Conservation (phyloP, 2,888 invertebrate genomes). For the Lordiphosa andalusiaca region DNA sequence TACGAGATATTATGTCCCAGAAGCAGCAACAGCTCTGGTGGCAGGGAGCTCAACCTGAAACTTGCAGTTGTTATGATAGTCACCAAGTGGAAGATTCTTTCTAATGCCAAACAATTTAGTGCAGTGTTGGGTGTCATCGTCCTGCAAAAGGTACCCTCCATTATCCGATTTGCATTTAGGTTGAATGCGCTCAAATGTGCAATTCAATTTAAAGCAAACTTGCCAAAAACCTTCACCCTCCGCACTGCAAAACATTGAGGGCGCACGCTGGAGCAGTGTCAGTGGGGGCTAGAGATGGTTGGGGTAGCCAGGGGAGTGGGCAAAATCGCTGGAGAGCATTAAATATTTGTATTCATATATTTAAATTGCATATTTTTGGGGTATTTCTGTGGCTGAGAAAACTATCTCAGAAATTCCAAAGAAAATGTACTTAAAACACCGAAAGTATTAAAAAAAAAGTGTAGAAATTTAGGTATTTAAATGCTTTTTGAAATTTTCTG, state of each 20-base stretch:
- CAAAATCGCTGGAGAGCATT: too few species aligned
- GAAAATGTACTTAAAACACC: too few species aligned
- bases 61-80: slow-evolving; percentile 70
- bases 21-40: slow-evolving; percentile 20
- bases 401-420: too few species aligned
- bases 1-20: slow-evolving; percentile 23
- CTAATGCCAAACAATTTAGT: slow-evolving; percentile 75
- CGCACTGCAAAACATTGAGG: too few species aligned
- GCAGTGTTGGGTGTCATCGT: slow-evolving; percentile 24
- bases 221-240: slow-evolving; percentile 1
- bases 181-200: slow-evolving; percentile 77
- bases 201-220: slow-evolving; percentile 73
- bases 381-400: too few species aligned
- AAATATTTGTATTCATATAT: too few species aligned
- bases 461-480: too few species aligned
- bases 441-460: too few species aligned
- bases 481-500: too few species aligned
- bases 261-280: slow-evolving; percentile 36
- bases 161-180: slow-evolving; percentile 75
- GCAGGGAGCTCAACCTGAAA: too few species aligned
- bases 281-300: background rate
- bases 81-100: slow-evolving; percentile 22
- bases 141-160: slow-evolving; percentile 61
- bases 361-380: too few species aligned
- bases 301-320: background rate